Percentiles rank a stretch among this genome's conserved stretches.
These are phyloP conservation scores for Megaustenia siamemsis DNA, from an alignment of 2,888 invertebrate species.

Conservation along the genomic window DNA sequence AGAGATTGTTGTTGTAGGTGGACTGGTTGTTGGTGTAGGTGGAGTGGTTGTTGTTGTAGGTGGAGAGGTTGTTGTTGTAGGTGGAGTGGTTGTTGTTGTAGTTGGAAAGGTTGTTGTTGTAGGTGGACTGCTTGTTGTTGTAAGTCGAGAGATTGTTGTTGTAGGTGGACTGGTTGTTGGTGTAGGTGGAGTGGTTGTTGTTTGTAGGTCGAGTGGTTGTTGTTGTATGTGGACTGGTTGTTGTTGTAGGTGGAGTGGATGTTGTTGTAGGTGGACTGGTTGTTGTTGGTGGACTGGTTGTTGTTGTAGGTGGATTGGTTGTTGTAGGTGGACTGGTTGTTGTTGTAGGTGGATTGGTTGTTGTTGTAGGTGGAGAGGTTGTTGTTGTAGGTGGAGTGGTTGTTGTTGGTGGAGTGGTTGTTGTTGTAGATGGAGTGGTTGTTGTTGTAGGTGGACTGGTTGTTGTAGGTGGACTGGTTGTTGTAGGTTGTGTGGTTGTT, in stretches of 20 bases:
- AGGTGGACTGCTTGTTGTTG: background rate
- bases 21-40: too few species aligned
- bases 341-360: background rate
- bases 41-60: background rate
- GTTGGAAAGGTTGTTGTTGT: background rate
- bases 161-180: background rate
- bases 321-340: background rate
- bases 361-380: background rate
- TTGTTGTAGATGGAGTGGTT: background rate
- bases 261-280: too few species aligned
- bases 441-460: constrained; percentile 53
- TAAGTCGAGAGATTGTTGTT: background rate
- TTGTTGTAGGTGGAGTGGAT: background rate
- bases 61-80: background rate
- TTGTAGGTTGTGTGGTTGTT: background rate
- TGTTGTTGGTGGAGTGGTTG: background rate
- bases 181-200: constrained; percentile 49
- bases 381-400: background rate
- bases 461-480: background rate
- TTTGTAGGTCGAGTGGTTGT: constrained; percentile 62
- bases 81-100: too few species aligned
- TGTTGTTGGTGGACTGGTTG: too few species aligned
- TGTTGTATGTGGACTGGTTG: background rate
- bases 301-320: background rate
- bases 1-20: too few species aligned